Evolutionary conservation across 2,888 invertebrate species (phyloP), one percentile per base, ranked within the genome.

Genomic region (Cephalotes varians): DNA sequence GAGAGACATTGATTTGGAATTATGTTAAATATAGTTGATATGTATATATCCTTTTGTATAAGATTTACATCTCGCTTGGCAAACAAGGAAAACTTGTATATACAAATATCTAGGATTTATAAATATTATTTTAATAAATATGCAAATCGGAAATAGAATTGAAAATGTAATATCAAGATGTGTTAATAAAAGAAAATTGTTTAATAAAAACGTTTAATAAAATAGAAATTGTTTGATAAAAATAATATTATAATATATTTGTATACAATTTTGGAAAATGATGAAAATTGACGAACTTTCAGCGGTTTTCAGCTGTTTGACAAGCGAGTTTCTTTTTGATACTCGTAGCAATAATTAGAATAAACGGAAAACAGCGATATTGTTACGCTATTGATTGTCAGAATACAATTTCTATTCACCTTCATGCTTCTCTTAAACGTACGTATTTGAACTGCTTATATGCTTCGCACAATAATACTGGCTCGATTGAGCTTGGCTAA

Each of bases 301-400:
- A n/a, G n/a, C n/a, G 1, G 1, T 67, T 67, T 31, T 28, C 37
- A 15, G 15, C n/a, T 54, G 28, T 51, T 64, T 65, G 67, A 51
- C 60, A 73, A 71, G 21, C 71, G 81, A 82, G 69, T 49, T 58
- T 44, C 6, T 54, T n/a, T 79, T 71, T 34, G 44, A 28, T 65
- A 49, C 69, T 81, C 28, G 58, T 40, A 74, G 47, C 64, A 37
- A 60, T 37, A 76, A 82, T 73, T 49, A 65, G 21, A 82, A 67
- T 28, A 54, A 73, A 76, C 62, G 37, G 6, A 85, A 81, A 69
- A 72, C 62, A 65, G 49, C 21, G 51, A 51, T 51, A 34, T 80
- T 37, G 1, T 89, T 89, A 87, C 28, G 40, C 86, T 90, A 90
- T 76, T 90, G 89, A 89, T 89, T 90, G 89, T 89, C 89, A 88